A percentile compares a stretch with the other conserved stretches of the same genome.
Evolutionary conservation across 2,888 invertebrate species (phyloP).

Genomic region (Drosophila cracens): DNA sequence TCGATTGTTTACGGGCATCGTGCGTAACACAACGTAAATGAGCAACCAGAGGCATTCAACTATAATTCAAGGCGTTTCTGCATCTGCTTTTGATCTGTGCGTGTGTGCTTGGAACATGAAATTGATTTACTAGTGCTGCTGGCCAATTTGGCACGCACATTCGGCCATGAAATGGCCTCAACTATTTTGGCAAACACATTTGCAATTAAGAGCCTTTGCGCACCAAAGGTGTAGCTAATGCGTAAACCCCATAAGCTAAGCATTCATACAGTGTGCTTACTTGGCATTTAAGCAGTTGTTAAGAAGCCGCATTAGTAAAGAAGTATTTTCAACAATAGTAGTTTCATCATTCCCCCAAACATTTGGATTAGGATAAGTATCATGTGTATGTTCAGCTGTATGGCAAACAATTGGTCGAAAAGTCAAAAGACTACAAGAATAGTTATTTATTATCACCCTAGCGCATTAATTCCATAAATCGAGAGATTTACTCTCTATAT

Average conservation of each 20-base stretch:
- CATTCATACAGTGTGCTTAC: slow-evolving; percentile 24
- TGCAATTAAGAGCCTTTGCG: slow-evolving; percentile 63
- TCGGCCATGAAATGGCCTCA: slow-evolving; percentile 43
- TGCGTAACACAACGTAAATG: slow-evolving; percentile 32
- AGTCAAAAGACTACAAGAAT: background rate
- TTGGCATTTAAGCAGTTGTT: slow-evolving; percentile 5
- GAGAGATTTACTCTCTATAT: background rate
- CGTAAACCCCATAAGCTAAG: slow-evolving; percentile 51
- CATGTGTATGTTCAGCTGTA: background rate
- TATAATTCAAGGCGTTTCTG: slow-evolving; percentile 51
- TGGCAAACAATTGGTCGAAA: background rate
- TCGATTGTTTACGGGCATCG: slow-evolving; percentile 37
- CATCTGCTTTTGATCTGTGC: slow-evolving; percentile 45
- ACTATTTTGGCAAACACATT: slow-evolving; percentile 53
- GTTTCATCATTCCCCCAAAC: background rate
- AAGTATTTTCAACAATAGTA: background rate
- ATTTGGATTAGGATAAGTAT: background rate
- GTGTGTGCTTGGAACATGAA: slow-evolving; percentile 42
- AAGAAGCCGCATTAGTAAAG: background rate
- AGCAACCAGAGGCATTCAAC: slow-evolving; percentile 33
- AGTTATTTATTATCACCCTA: background rate
- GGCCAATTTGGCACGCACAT: slow-evolving; percentile 62
- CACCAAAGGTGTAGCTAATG: slow-evolving; percentile 59
- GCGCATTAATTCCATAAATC: background rate
- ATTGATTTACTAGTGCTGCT: slow-evolving; percentile 64